Conservation (phyloP, 2,888 invertebrate genomes). For the Callyntrura guangdongensis region DNA sequence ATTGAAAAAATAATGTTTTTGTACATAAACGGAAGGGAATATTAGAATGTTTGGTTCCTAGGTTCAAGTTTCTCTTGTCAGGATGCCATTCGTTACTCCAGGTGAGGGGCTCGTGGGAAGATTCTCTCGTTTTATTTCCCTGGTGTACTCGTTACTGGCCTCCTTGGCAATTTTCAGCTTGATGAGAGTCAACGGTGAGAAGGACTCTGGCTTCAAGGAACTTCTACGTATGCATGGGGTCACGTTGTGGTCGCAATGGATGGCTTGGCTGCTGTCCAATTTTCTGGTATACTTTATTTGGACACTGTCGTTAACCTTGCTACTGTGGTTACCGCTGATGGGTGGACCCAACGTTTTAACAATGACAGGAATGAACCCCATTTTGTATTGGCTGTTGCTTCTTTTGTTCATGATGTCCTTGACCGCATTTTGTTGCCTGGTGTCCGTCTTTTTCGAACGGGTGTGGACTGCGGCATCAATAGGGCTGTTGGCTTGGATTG, state of each 20-base stretch:
- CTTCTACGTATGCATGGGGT: conserved; percentile 59
- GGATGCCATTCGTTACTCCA: neutral
- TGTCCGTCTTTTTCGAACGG: conserved; percentile 34
- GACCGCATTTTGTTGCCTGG: conserved; percentile 4
- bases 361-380: neutral
- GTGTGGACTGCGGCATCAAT: conserved; percentile 30
- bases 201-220: conserved; percentile 46
- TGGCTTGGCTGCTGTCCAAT: conserved; percentile 24
- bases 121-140: neutral
- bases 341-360: conserved; percentile 31
- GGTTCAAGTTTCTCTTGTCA: too few species aligned
- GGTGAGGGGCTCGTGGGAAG: too few species aligned
- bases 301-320: conserved; percentile 85
- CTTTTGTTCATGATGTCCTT: conserved; percentile 26
- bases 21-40: too few species aligned
- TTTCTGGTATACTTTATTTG: conserved; percentile 14
- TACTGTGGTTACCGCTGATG: conserved; percentile 85
- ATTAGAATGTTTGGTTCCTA: too few species aligned
- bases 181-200: conserved; percentile 41
- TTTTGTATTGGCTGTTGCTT: conserved; percentile 29
- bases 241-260: conserved; percentile 24
- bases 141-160: neutral
- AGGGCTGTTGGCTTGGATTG: conserved; percentile 30
- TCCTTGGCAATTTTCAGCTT: conserved; percentile 7
- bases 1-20: too few species aligned